These are phyloP conservation scores for Scylla paramamosain DNA, from an alignment of 1,140 invertebrate species.

Conservation along the genomic window DNA sequence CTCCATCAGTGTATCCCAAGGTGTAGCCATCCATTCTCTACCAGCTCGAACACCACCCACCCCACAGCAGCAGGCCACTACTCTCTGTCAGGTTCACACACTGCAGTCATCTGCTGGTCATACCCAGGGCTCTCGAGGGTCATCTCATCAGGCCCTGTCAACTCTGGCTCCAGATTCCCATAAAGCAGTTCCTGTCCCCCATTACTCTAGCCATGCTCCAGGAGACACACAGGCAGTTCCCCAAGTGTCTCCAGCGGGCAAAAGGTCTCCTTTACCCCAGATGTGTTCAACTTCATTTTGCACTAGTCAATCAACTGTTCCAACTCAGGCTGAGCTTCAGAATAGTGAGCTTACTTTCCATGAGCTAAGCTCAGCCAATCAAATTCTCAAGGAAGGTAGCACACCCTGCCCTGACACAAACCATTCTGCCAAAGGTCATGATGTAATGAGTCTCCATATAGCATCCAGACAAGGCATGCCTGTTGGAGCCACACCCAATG, in stretches of 20 bases:
- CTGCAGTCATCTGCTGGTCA: background rate
- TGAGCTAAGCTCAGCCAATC: background rate
- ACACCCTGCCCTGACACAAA: background rate
- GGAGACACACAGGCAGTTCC: background rate
- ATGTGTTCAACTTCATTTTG: no score
- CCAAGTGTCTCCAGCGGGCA: background rate
- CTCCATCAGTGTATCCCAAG: background rate
- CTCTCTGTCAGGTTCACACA: background rate
- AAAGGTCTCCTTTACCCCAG: no score
- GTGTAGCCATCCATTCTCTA: background rate
- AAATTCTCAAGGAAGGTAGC: background rate
- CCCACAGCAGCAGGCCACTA: background rate
- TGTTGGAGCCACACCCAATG: background rate
- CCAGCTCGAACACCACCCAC: background rate
- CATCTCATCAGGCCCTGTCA: background rate
- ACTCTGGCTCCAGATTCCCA: background rate
- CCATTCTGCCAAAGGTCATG: background rate
- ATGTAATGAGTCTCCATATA: background rate
- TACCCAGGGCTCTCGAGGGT: background rate
- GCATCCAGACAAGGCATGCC: background rate
- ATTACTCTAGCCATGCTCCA: background rate
- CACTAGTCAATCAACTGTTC: background rate
- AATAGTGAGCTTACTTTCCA: background rate
- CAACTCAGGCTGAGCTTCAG: background rate
- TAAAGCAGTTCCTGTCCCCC: background rate